phyloP scores from a whole-genome alignment of 2,113 vertebrate genomes.

The Pyrgilauda ruficollis region DNA sequence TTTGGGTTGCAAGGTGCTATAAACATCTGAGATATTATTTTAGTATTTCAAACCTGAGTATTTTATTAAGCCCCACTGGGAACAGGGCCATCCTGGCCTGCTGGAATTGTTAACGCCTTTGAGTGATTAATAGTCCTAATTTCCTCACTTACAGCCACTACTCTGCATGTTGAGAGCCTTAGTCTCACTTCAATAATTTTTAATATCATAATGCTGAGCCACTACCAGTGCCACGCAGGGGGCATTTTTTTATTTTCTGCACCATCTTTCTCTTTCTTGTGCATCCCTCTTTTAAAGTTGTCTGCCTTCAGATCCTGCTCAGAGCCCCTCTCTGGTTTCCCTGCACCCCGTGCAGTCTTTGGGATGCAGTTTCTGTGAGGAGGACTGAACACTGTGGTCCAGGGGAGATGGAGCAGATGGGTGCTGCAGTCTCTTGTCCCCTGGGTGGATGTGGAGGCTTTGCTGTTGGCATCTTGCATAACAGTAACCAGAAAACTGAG shows the following conservation, averaged over 20 bases:
- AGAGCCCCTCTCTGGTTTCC: neutral
- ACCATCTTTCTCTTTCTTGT: neutral
- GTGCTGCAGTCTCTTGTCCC: neutral
- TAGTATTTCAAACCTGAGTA: conserved; percentile 47
- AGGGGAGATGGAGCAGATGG: neutral
- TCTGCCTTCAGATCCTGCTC: neutral
- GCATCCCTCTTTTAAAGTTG: neutral
- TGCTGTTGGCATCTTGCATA: neutral
- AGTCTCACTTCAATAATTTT: conserved; percentile 39
- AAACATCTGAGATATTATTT: conserved; percentile 47
- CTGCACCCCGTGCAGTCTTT: accelerated
- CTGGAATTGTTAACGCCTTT: conserved; percentile 58
- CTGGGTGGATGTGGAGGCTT: accelerated
- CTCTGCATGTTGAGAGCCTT: conserved; percentile 11
- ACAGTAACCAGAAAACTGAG: neutral
- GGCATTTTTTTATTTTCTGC: neutral
- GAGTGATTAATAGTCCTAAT: conserved; percentile 69
- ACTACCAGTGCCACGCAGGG: neutral
- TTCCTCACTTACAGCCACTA: conserved; percentile 56
- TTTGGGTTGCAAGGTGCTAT: conserved; percentile 30
- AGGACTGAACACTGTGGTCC: neutral
- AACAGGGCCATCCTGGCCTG: conserved; percentile 58
- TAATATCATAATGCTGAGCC: neutral
- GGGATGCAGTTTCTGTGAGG: neutral
- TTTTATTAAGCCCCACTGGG: conserved; percentile 64